Evolutionary conservation across 2,113 vertebrate species (phyloP), one percentile per base, ranked within the genome.

Genomic region (Diphyllodes magnificus): DNA sequence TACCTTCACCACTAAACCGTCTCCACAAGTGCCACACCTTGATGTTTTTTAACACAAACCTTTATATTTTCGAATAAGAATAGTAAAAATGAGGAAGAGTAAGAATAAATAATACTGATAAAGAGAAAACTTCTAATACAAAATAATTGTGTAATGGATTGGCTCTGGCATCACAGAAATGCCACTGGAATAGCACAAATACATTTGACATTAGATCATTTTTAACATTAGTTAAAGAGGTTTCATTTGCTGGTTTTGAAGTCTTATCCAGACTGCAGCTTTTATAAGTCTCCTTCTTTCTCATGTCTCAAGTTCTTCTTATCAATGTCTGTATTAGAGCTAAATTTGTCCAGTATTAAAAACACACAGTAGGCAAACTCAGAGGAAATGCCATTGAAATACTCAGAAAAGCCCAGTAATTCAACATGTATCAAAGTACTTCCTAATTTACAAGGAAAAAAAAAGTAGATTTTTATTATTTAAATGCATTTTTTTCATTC

Each of bases 401-500:
- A 40, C 27, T 75, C 42, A 49, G 35, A 59, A 85, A 71, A 39
- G 7, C 17, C 40, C 15, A 44, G 7, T 27, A 90, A 50, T 78
- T 71, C 2, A 2, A 14, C 6, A 12, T 30, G 13, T 45, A 27
- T 21, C 23, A 59, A 53, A 82, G 3, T 30, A 30, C 5, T 78
- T 77, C 11, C 18, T 50, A 44, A 50, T 69, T 80, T 15, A 45
- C 30, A 56, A 27, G 15, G 5, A 3, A 14, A 75, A 51, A 51
- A 51, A 88, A 51, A 11, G 3, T n/a, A 10, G 1, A 1, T 2
- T 0, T 7, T 61, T 68, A 68, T 72, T 7, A 37, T 63, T 45
- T 57, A 45, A 70, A 71, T 72, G 13, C 2, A 8, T 50, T 57
- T 63, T 65, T 72, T 82, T 70, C 2, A 25, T 64, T 89, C 44